Percentiles rank a stretch among this genome's conserved stretches.
phyloP scores from a whole-genome alignment of 1,140 invertebrate genomes.

The Kradibia gibbosae region DNA sequence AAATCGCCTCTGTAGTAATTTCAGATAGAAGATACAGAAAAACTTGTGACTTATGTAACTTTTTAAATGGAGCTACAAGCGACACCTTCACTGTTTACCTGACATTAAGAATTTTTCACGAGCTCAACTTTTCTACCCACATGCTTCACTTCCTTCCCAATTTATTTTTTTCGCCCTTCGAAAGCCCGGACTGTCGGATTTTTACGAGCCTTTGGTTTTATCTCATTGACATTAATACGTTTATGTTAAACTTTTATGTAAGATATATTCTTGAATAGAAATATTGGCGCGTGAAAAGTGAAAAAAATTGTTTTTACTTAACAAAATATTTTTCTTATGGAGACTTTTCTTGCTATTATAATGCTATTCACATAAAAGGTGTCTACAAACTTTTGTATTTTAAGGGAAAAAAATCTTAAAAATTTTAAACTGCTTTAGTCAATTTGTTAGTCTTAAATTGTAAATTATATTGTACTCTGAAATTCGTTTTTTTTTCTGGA shows the following conservation, averaged over 20 bases:
- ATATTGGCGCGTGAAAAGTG: background rate
- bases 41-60: slow-evolving; percentile 9
- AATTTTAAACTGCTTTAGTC: too few relatives aligned
- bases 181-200: background rate
- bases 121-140: slow-evolving; percentile 9
- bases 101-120: background rate
- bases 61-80: background rate
- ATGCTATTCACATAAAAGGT: too few relatives aligned
- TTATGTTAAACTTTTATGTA: background rate
- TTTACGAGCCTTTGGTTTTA: background rate
- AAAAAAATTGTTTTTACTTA: background rate
- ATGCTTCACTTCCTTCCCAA: background rate
- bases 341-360: too few relatives aligned
- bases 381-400: too few relatives aligned
- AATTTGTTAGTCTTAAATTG: too few relatives aligned
- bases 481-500: too few relatives aligned
- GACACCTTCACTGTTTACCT: slow-evolving; percentile 22
- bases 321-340: background rate
- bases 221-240: background rate
- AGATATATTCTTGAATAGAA: background rate
- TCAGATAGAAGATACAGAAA: background rate
- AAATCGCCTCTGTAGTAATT: slow-evolving; percentile 20
- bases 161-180: background rate
- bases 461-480: too few relatives aligned
- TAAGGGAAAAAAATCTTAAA: too few relatives aligned